A percentile compares a stretch with the other conserved stretches of the same genome.
phyloP scores from a whole-genome alignment of 2,888 invertebrate species.

The Trachelus troglodyta region DNA sequence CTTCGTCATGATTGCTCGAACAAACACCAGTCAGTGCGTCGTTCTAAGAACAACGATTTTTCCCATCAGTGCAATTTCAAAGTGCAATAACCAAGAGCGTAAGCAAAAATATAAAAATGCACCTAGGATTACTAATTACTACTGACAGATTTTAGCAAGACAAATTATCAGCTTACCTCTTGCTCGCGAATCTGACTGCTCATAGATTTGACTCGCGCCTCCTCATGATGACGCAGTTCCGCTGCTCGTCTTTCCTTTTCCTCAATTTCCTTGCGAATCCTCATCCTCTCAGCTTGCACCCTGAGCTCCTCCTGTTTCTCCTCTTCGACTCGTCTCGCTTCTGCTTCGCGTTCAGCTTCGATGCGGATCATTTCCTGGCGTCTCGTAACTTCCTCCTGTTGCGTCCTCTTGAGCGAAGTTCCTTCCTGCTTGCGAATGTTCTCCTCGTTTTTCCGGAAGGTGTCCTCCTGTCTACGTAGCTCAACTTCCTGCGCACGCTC shows the following conservation, averaged over 20 bases:
- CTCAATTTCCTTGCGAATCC: conserved; percentile 49
- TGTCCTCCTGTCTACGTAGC: conserved; percentile 54
- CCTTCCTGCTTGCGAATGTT: conserved; percentile 57
- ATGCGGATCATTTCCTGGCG: conserved; percentile 45
- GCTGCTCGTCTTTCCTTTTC: conserved; percentile 59
- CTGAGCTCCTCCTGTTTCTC: conserved; percentile 48
- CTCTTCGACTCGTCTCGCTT: conserved; percentile 46
- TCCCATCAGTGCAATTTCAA: conserved; percentile 25
- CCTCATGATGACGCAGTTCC: conserved; percentile 63
- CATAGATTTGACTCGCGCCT: conserved; percentile 71
- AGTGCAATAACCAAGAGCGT: neutral
- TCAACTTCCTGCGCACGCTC: conserved; percentile 59
- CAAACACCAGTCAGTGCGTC: conserved; percentile 46
- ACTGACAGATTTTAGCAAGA: neutral
- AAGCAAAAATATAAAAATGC: neutral
- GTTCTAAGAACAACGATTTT: conserved; percentile 47
- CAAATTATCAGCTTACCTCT: conserved; percentile 67
- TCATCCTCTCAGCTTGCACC: conserved; percentile 51
- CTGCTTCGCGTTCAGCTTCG: conserved; percentile 30
- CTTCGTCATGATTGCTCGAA: conserved; percentile 52
- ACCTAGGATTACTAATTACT: neutral
- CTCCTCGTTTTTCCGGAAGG: conserved; percentile 59
- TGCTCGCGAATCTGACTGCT: conserved; percentile 76
- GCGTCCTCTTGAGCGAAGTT: conserved; percentile 39
- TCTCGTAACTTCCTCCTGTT: conserved; percentile 39